Evolutionary conservation across 2,888 invertebrate genomes (phyloP), one percentile per base, ranked within the genome.

Genomic region (Eustalomyia histrio): DNA sequence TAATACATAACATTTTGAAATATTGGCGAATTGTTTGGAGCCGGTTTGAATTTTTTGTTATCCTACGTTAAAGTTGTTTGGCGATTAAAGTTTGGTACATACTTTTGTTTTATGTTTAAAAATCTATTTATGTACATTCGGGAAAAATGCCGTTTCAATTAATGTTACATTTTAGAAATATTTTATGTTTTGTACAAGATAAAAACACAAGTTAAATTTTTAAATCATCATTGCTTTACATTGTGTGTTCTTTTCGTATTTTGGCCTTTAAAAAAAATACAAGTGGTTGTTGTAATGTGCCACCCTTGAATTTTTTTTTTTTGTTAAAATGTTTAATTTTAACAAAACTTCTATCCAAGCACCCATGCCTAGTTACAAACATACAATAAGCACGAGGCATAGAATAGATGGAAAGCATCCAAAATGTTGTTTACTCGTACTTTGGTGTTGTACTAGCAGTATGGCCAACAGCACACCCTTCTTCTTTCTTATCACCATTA

Each of bases 81-180:
- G 43, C 68, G 63, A 63, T 68, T 68, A 53, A 61, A 76, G 61
- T 63, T 53, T 24, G 35, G 16, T 64, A 29, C n/a, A n/a, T n/a
- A n/a, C n/a, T n/a, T n/a, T 29, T 18, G 6, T 55, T 53, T 52
- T 53, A 2, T 35, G 12, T 52, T n/a, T 16, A 16, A 12, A 14
- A 16, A 55, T 43, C 57, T 50, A 29, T 29, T 4, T 21, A 4
- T 6, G 29, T 29, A 47, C 58, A 58, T 58, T 69, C 58, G 33
- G 58, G 17, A 69, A 69, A 69, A 69, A 47, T 60, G 58, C 58
- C 69, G 33, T 74, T 67, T 74, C 67, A 74, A 76, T 76, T 76
- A 76, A 69, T 68, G 61, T 76, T 63, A 63, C 61, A 55, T 68
- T 76, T 76, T 76, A 39, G 52, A 68, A 43, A 76, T 68, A 69